These are phyloP conservation scores for Ernsta delagoae DNA, from an alignment of 2,888 invertebrate genomes.

Conservation along the genomic window DNA sequence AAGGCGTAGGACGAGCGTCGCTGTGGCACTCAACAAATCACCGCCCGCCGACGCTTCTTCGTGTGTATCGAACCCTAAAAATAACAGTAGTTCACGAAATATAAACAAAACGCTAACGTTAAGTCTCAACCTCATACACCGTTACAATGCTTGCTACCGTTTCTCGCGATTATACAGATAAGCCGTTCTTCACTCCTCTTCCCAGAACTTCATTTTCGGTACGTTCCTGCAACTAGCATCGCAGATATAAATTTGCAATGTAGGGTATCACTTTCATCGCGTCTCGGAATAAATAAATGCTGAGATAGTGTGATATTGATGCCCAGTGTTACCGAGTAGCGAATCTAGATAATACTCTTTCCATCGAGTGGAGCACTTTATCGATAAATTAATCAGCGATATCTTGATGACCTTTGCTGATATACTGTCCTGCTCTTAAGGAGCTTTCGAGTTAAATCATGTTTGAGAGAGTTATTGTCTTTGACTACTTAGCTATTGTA, in stretches of 20 bases:
- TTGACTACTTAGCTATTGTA: constrained; percentile 20
- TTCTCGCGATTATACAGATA: constrained; percentile 60
- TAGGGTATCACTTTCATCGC: constrained; percentile 38
- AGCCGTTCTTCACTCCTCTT: constrained; percentile 46
- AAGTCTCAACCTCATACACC: constrained; percentile 50
- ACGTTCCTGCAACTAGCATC: constrained; percentile 24
- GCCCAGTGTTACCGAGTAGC: constrained; percentile 24
- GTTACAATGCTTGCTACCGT: constrained; percentile 62
- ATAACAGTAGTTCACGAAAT: constrained; percentile 66
- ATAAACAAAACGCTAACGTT: constrained; percentile 63
- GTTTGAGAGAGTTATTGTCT: constrained; percentile 31
- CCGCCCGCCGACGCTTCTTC: constrained; percentile 39
- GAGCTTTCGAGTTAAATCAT: constrained; percentile 31
- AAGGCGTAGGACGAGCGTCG: constrained; percentile 29
- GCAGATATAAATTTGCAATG: constrained; percentile 34
- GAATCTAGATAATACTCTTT: constrained; percentile 31
- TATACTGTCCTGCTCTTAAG: constrained; percentile 21
- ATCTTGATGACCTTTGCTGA: constrained; percentile 37
- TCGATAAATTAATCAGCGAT: constrained; percentile 30
- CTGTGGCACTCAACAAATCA: constrained; percentile 31
- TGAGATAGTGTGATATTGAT: constrained; percentile 27
- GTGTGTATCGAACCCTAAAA: constrained; percentile 44
- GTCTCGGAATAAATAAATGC: constrained; percentile 33
- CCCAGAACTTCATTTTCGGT: constrained; percentile 40
- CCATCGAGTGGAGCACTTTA: constrained; percentile 17